These are phyloP conservation scores for Idaea aversata DNA, from an alignment of 2,888 invertebrate genomes.

Conservation along the genomic window DNA sequence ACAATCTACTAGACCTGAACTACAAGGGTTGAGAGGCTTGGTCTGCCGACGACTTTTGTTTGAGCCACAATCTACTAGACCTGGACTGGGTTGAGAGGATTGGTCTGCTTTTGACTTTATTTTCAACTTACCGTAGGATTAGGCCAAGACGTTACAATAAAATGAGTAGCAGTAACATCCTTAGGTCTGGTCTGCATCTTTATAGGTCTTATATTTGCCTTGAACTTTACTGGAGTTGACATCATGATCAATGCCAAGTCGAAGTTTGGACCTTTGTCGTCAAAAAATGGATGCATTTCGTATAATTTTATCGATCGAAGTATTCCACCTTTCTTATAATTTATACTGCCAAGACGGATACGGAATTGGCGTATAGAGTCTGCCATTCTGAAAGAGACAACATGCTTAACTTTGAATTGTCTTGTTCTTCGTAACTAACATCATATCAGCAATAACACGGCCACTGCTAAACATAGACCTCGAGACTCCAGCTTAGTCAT, in stretches of 20 bases:
- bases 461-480: no score
- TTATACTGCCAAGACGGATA: conserved; percentile 61
- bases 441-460: no score
- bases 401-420: no score
- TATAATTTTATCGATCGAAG: conserved; percentile 52
- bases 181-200: conserved; percentile 37
- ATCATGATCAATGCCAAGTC: conserved; percentile 60
- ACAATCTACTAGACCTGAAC: no score
- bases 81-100: no score
- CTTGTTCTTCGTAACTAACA: no score
- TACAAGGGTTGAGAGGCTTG: no score
- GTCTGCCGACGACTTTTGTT: no score
- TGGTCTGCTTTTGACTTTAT: no score
- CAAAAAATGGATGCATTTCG: conserved; percentile 60
- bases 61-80: no score
- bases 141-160: conserved; percentile 59
- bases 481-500: no score
- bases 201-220: conserved; percentile 46
- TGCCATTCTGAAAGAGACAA: conserved; percentile 41
- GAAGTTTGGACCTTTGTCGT: conserved; percentile 51
- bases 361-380: conserved; percentile 48
- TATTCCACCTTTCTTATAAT: conserved; percentile 58
- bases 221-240: conserved; percentile 38
- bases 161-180: conserved; percentile 49
- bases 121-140: conserved; percentile 32